Percentiles rank a stretch among this genome's conserved stretches.
Evolutionary conservation across 1,140 invertebrate species (phyloP).

Genomic region (Drosophila tristis): DNA sequence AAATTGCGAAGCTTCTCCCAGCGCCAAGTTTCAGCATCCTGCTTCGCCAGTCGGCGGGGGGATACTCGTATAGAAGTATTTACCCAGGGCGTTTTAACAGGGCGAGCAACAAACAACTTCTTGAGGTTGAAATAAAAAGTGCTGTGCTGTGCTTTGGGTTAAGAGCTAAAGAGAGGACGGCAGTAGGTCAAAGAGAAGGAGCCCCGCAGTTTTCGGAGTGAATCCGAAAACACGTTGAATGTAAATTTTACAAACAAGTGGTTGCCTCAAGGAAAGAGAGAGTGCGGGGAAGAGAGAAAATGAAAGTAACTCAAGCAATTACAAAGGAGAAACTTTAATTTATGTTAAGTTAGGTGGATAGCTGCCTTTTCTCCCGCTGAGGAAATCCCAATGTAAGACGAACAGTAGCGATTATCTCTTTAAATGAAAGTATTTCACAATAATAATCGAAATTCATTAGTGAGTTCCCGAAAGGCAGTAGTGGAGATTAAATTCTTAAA

Average conservation of each 20-base stretch:
- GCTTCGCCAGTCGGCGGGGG: slow-evolving; percentile 3
- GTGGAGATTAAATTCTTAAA: slow-evolving; percentile 20
- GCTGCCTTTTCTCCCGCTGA: too few species aligned
- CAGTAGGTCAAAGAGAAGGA: slow-evolving; percentile 28
- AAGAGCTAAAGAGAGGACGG: slow-evolving; percentile 17
- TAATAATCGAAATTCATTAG: too few species aligned
- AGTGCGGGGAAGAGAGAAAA: neutral
- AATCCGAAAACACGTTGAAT: slow-evolving; percentile 52
- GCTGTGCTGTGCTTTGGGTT: neutral
- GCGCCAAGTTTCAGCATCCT: slow-evolving; percentile 22
- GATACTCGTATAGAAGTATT: neutral
- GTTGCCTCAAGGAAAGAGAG: slow-evolving; percentile 44
- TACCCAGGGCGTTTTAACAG: slow-evolving; percentile 5
- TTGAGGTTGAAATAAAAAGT: slow-evolving; percentile 38
- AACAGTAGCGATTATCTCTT: too few species aligned
- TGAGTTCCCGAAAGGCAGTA: too few species aligned
- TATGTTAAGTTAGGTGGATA: too few species aligned
- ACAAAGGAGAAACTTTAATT: slow-evolving; percentile 1
- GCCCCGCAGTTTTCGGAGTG: slow-evolving; percentile 33
- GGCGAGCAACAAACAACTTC: slow-evolving; percentile 25
- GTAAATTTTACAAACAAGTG: slow-evolving; percentile 64
- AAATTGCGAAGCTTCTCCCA: neutral
- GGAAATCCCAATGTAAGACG: too few species aligned
- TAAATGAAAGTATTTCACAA: too few species aligned
- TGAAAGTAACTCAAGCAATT: neutral